Percentiles rank a stretch among this genome's conserved stretches.
phyloP scores from a whole-genome alignment of 2,797 vertebrate species.

The Pseudocheirus occidentalis region DNA sequence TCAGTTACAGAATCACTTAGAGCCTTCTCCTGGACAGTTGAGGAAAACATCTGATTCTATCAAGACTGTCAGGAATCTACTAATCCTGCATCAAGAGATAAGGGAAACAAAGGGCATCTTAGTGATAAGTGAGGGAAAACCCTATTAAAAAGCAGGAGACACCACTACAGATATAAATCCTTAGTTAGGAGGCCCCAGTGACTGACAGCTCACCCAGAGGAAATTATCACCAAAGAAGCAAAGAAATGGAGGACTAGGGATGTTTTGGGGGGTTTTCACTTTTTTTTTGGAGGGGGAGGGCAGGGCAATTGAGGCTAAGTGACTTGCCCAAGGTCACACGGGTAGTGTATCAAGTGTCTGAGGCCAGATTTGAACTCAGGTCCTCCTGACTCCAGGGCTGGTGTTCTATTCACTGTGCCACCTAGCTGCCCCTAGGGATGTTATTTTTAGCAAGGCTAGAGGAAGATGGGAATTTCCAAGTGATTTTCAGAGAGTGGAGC shows the following conservation, averaged over 20 bases:
- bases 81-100: not conserved
- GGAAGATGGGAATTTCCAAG: not conserved
- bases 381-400: too few relatives aligned
- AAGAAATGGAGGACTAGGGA: not conserved
- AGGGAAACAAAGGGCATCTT: not conserved
- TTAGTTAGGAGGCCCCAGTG: not conserved
- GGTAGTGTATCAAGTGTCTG: too few relatives aligned
- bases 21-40: not conserved
- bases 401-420: too few relatives aligned
- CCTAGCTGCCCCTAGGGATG: not conserved
- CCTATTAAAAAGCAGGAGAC: not conserved
- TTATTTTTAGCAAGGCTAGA: not conserved
- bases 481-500: not conserved
- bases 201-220: conserved; percentile 11
- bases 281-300: too few relatives aligned
- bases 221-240: conserved; percentile 16
- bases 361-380: too few relatives aligned
- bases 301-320: too few relatives aligned
- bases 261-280: not conserved
- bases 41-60: not conserved
- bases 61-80: not conserved
- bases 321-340: too few relatives aligned
- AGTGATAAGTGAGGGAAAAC: not conserved
- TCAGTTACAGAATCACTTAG: too few relatives aligned
- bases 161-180: not conserved